Percentiles rank a stretch among this genome's conserved stretches.
Evolutionary conservation across 2,888 invertebrate genomes (phyloP).

Genomic region (Azorinus chamasolen): DNA sequence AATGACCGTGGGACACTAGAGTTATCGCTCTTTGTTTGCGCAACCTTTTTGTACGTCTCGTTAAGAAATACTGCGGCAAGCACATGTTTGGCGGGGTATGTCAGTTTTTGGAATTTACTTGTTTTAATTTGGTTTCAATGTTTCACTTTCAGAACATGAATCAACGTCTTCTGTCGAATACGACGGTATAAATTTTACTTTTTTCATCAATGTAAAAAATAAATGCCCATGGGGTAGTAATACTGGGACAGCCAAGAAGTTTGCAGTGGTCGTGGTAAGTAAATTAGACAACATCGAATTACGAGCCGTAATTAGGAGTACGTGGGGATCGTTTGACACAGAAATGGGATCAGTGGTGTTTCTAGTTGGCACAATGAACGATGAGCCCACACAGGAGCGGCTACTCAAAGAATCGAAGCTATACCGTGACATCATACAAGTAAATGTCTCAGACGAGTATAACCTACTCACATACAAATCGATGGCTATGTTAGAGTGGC

Average conservation of each 20-base stretch:
- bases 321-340: conserved; percentile 80
- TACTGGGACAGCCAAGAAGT: background rate
- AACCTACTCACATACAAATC: conserved; percentile 87
- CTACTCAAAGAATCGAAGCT: conserved; percentile 75
- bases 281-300: conserved; percentile 73
- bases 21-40: no score
- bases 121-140: no score
- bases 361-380: conserved; percentile 71
- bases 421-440: conserved; percentile 83
- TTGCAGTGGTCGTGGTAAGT: conserved; percentile 74
- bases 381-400: conserved; percentile 42
- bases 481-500: conserved; percentile 86
- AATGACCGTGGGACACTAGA: no score
- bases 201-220: no score
- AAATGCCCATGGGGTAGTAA: no score
- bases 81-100: no score
- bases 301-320: conserved; percentile 77
- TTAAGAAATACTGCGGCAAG: no score
- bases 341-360: conserved; percentile 73
- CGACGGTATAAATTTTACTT: no score
- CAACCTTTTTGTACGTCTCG: no score
- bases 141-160: no score
- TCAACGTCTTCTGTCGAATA: no score
- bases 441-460: conserved; percentile 85
- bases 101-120: no score